Base-by-base conservation (phyloP, 2,888 invertebrate genomes). In the Lycia hirtaria region DNA sequence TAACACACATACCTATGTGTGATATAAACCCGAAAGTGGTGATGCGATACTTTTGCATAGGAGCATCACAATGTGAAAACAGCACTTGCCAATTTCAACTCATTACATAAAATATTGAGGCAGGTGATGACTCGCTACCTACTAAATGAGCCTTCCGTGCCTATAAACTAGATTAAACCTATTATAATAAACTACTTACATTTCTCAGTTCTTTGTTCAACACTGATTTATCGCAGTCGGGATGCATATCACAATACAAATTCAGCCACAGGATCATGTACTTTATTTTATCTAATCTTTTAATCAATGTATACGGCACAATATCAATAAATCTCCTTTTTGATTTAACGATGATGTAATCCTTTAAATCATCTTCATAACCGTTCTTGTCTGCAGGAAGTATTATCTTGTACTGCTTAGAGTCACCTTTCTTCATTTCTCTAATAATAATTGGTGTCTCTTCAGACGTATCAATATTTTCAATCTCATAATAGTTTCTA, bases 181-280 rank as follows among this genome's bases (percentile, higher is more conserved):
- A 26, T 26, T 26, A 4, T 9, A 26, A 26, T 26, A n/a, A n/a
- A n/a, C n/a, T n/a, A n/a, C 72, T 71, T 60, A 80, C 73, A 68
- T 79, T 75, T 32, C 56, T 60, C 4, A 80, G 55, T 64, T 80
- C 76, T 62, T 73, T 73, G 48, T 78, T 75, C 14, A 80, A 62
- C 47, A 75, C 73, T 2, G 68, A 60, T 54, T 71, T 75, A 44
- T 79, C 72, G 64, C 80, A 81, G 58, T 79, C 71, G 2, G 75
- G 75, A 63, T 78, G 79, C 74, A 77, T 75, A 47, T 75, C 74
- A 68, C 81, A 80, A 45, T 80, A 80, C 32, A 76, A 47, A 26
- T 78, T 73, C 0, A 80, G 68, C 81, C 81, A 81, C 45, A 72
- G 38, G 9, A 79, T 66, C 75, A 80, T 80, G 40, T 74, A 73